phyloP scores from a whole-genome alignment of 1,140 invertebrate genomes.

The Pogonomyrmex californicus region DNA sequence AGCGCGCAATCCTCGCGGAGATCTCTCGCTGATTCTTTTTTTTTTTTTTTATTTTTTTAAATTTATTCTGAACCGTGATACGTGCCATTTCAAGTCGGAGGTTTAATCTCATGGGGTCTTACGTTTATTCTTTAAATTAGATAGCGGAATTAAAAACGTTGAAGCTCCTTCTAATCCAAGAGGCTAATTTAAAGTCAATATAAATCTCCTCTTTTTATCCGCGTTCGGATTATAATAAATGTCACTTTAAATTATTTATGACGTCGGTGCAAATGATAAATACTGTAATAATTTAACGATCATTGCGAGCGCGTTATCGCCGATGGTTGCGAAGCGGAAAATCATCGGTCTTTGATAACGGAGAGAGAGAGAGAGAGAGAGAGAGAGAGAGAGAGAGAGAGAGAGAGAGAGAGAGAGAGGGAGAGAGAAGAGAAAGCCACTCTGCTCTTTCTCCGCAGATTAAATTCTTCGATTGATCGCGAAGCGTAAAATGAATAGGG shows the following conservation, averaged over 20 bases:
- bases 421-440: constrained; percentile 21
- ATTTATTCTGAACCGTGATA: neutral
- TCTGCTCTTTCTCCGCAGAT: constrained; percentile 71
- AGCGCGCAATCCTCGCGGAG: neutral
- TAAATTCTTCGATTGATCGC: constrained; percentile 75
- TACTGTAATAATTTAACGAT: constrained; percentile 27
- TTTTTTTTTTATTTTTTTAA: neutral
- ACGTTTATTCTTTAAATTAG: neutral
- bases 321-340: constrained; percentile 24
- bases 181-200: neutral
- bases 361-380: constrained; percentile 20
- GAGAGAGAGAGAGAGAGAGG: constrained; percentile 32
- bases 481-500: constrained; percentile 63
- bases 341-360: constrained; percentile 69
- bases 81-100: neutral
- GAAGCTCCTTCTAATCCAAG: neutral
- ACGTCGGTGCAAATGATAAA: constrained; percentile 11
- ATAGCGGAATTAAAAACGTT: neutral
- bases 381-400: constrained; percentile 24
- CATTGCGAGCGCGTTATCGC: neutral
- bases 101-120: constrained; percentile 5
- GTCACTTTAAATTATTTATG: constrained; percentile 25
- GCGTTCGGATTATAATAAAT: neutral
- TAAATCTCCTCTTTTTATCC: constrained; percentile 13
- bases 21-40: neutral